phyloP scores from a whole-genome alignment of 35 echinoderm and acorn worm genomes.

The Hemicentrotus pulcherrimus region DNA sequence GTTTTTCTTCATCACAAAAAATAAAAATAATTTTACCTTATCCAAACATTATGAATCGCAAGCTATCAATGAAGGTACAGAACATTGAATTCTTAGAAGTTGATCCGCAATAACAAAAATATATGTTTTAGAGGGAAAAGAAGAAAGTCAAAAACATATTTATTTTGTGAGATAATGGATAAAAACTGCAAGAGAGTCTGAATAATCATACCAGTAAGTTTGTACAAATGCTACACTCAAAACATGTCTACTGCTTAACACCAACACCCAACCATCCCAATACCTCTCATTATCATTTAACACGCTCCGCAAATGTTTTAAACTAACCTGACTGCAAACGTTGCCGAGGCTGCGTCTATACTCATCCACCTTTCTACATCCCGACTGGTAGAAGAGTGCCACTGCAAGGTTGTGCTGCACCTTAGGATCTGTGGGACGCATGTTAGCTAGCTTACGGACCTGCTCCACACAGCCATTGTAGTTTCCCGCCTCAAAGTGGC shows the following conservation, averaged over 20 bases:
- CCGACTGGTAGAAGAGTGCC: constrained; percentile 82
- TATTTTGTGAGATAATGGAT: no score
- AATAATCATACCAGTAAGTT: not conserved
- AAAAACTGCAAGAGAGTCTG: no score
- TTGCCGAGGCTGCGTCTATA: constrained; percentile 73
- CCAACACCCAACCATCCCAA: no score
- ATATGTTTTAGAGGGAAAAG: no score
- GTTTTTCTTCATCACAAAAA: no score
- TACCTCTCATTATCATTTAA: not conserved
- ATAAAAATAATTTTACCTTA: no score
- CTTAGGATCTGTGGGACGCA: constrained; percentile 72
- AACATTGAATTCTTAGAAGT: no score
- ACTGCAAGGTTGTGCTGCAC: constrained; percentile 88
- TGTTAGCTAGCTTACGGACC: constrained; percentile 60
- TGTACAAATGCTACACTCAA: not conserved
- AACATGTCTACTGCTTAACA: not conserved
- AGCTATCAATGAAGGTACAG: no score
- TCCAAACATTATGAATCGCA: no score
- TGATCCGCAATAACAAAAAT: no score
- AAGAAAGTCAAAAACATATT: no score
- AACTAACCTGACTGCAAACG: constrained; percentile 78
- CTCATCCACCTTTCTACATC: constrained; percentile 80
- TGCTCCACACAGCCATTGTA: constrained; percentile 79
- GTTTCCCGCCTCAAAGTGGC: constrained; percentile 82
- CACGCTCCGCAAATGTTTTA: not conserved